Conservation (phyloP, 2,797 vertebrate species). For the Acipenser ruthenus region DNA sequence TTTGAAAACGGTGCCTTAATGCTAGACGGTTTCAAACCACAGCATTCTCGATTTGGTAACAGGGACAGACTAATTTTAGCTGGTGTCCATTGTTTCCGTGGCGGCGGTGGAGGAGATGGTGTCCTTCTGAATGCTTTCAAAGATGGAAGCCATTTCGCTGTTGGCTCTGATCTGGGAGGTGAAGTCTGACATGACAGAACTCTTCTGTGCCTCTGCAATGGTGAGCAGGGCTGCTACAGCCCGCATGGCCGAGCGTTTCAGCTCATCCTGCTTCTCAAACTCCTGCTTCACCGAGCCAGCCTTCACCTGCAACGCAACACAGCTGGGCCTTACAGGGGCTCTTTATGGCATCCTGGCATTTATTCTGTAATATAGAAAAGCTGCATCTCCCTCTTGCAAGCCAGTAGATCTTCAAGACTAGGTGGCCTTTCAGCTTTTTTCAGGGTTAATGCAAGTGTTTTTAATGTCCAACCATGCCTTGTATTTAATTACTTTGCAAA, state of each 20-base stretch:
- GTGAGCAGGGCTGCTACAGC: slow-evolving; percentile 82
- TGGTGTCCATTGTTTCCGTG: slow-evolving; percentile 75
- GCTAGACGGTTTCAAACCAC: no score
- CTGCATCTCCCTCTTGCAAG: neutral
- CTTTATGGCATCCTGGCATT: neutral
- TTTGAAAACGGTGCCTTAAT: no score
- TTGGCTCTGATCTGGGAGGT: slow-evolving; percentile 77
- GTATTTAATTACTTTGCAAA: no score
- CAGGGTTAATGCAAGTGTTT: neutral
- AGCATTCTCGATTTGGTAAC: no score
- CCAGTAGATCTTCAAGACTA: no score
- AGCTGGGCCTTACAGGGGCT: neutral
- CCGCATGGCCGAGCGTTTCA: slow-evolving; percentile 87
- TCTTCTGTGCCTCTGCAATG: slow-evolving; percentile 79
- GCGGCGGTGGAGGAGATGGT: slow-evolving; percentile 39
- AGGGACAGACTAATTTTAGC: slow-evolving; percentile 43
- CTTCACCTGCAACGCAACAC: slow-evolving; percentile 65
- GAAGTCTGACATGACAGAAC: slow-evolving; percentile 83
- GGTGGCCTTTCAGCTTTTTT: neutral
- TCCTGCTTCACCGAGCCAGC: slow-evolving; percentile 91
- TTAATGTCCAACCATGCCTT: neutral
- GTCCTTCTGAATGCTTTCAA: slow-evolving; percentile 79
- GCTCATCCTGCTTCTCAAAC: slow-evolving; percentile 93
- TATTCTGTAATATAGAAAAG: neutral
- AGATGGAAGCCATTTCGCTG: slow-evolving; percentile 77